These are phyloP conservation scores for Saturnia pavonia DNA, from an alignment of 2,888 invertebrate species.

Conservation along the genomic window DNA sequence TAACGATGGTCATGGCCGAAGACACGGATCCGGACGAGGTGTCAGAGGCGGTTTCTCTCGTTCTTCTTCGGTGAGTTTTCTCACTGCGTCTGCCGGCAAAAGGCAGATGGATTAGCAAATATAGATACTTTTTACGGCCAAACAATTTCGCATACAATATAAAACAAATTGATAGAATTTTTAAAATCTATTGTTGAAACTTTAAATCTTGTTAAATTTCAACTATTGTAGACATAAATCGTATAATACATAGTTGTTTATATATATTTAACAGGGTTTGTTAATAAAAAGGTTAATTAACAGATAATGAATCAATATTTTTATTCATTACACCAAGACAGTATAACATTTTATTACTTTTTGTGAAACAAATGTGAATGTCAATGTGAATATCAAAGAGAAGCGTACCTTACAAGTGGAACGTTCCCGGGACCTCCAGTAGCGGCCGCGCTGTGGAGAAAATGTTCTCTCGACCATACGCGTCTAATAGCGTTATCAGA, in stretches of 20 bases:
- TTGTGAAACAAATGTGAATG: too few relatives aligned
- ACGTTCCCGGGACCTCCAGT: constrained; percentile 83
- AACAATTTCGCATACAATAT: background rate
- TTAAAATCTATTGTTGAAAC: too few relatives aligned
- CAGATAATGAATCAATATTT: too few relatives aligned
- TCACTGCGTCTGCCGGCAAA: constrained; percentile 68
- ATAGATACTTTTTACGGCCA: background rate
- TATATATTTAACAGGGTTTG: too few relatives aligned
- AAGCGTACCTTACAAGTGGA: constrained; percentile 42
- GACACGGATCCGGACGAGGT: constrained; percentile 73
- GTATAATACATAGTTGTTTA: too few relatives aligned
- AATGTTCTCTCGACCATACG: constrained; percentile 89
- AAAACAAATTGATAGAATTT: background rate
- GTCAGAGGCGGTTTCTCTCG: constrained; percentile 62
- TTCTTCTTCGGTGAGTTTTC: constrained; percentile 68
- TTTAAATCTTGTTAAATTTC: too few relatives aligned
- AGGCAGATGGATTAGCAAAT: constrained; percentile 29
- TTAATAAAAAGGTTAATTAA: too few relatives aligned
- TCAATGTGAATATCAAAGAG: background rate
- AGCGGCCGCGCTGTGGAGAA: constrained; percentile 87
- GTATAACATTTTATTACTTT: too few relatives aligned
- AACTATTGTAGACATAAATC: too few relatives aligned
- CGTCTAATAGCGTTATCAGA: constrained; percentile 50
- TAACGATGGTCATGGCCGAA: constrained; percentile 80
- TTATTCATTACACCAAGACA: too few relatives aligned